Evolutionary conservation across 2,888 invertebrate genomes (phyloP), one percentile per base, ranked within the genome.

Genomic region (Meta bourneti): DNA sequence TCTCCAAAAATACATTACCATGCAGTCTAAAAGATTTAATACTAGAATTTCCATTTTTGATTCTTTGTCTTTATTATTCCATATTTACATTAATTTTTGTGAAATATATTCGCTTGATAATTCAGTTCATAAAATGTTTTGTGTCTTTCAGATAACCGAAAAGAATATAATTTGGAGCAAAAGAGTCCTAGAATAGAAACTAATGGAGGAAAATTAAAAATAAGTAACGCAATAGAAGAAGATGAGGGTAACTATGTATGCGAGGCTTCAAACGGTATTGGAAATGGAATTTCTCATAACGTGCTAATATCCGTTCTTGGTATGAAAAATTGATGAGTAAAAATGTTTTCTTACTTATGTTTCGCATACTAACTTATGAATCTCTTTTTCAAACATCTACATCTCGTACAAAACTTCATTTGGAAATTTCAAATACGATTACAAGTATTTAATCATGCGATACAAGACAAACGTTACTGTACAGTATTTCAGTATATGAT

Each of bases 191-290:
- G 72, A 72, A 16, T 82, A 0, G 19, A 72, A 83, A 74, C 51
- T 16, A 19, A 77, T 20, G 48, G 9, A 49, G 81, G 81, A 20
- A 34, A 48, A 5, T 9, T 91, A 19, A 69, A 61, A 19, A 87
- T 87, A 69, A 75, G 19, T 7, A 19, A 34, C 48, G 78, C 78
- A 9, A 49, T 11, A 8, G 78, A 87, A 82, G 82, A 77, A 19
- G 90, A 93, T 52, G 88, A 93, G 71, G 93, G 93, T 20, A 81
- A 81, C 9, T 93, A 93, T 54, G 70, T 81, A n/a, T 93, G 93
- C 52, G 79, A 81, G n/a, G 93, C 93, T 8, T 72, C 80, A 0
- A 93, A 93, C 61, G 93, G 89, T 6, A 52, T 93, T 78, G 93
- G 89, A 49, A 74, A 88, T 9, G 74, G 79, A 20, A 84, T 93